These are phyloP conservation scores for Schizopygopsis malacanthus DNA, from an alignment of 2,797 vertebrate genomes.

Conservation along the genomic window DNA sequence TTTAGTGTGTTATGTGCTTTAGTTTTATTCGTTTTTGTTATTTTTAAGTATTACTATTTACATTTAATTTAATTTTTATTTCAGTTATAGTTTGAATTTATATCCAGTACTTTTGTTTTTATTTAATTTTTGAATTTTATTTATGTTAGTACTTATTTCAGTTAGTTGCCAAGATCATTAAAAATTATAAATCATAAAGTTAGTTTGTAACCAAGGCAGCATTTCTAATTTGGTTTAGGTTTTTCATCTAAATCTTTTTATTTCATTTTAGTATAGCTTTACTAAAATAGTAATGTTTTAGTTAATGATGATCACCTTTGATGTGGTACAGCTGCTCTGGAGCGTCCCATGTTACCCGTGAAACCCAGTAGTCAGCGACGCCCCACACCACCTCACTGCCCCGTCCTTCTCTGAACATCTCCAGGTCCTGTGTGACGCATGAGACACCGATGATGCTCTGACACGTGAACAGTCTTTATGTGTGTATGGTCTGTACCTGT, in stretches of 20 bases:
- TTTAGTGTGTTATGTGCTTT: no score
- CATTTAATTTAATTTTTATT: background rate
- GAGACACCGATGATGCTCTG: no score
- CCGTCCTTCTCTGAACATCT: constrained; percentile 82
- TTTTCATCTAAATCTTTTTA: no score
- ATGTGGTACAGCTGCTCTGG: constrained; percentile 85
- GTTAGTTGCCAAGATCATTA: background rate
- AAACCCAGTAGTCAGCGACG: constrained; percentile 94
- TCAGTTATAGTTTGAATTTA: background rate
- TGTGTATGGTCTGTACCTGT: no score
- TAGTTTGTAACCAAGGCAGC: no score
- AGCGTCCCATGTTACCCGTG: constrained; percentile 85
- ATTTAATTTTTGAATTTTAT: background rate
- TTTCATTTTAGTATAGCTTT: no score
- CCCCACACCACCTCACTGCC: constrained; percentile 87
- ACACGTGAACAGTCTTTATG: no score
- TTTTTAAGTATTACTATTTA: background rate
- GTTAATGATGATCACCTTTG: constrained; percentile 76
- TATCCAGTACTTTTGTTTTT: background rate
- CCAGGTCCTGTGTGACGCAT: constrained; percentile 81
- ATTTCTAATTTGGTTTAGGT: no score
- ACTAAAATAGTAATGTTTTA: background rate
- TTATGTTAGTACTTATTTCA: background rate
- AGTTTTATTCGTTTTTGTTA: background rate
- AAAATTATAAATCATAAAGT: no score